Evolutionary conservation across 1,140 invertebrate species (phyloP).

Genomic region (Brachionus paranguensis): DNA sequence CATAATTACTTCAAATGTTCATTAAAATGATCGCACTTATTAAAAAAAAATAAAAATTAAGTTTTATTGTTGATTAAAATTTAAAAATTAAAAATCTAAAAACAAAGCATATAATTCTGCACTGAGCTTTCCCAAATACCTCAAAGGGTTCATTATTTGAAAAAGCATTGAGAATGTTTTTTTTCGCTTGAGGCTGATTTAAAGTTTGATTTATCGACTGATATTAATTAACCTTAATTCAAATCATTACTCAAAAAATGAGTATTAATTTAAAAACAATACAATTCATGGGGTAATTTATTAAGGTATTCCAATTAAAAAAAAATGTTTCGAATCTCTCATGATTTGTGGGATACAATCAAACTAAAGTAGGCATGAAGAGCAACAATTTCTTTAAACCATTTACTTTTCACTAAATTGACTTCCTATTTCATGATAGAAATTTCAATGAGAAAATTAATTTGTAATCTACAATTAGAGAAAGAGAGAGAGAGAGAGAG

Average conservation of each 20-base stretch:
- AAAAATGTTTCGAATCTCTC: slow-evolving; percentile 28
- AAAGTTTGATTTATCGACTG: neutral
- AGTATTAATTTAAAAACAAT: neutral
- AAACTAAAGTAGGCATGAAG: neutral
- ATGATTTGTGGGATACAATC: neutral
- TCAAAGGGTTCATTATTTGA: too few species aligned
- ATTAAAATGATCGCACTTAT: too few species aligned
- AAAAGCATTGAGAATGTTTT: neutral
- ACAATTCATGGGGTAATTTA: neutral
- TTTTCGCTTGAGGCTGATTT: neutral
- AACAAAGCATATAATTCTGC: too few species aligned
- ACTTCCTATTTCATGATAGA: slow-evolving; percentile 24
- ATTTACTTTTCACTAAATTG: neutral
- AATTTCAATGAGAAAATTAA: neutral
- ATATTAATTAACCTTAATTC: neutral
- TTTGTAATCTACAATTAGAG: neutral
- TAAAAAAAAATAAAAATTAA: too few species aligned
- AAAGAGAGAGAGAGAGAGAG: neutral
- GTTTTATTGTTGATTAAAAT: too few species aligned
- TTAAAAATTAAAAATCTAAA: too few species aligned
- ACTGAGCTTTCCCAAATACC: too few species aligned
- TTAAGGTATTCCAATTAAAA: neutral
- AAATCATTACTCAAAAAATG: neutral
- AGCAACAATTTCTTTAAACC: neutral
- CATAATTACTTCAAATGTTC: too few species aligned